Evolutionary conservation across 2,888 invertebrate species (phyloP).

Genomic region (Laspeyria flexula): DNA sequence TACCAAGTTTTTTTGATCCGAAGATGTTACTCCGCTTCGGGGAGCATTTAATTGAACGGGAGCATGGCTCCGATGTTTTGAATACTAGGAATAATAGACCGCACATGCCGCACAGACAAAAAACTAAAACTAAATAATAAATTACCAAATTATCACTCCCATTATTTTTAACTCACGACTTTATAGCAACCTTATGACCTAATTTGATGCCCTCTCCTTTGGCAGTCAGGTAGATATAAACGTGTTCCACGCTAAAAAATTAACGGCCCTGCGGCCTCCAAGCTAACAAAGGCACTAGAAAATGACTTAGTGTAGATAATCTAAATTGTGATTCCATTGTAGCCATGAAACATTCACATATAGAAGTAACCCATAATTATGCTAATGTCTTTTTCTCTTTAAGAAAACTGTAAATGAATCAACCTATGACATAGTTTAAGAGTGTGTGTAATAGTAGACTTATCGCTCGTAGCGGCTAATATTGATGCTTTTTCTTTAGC

Average conservation of each 20-base stretch:
- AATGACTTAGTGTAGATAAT: background rate
- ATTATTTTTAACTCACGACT: background rate
- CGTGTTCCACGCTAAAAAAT: background rate
- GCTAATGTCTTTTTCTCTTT: background rate
- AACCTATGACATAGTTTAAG: background rate
- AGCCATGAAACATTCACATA: background rate
- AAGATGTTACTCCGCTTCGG: constrained; percentile 68
- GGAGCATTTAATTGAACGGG: constrained; percentile 75
- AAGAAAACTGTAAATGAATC: background rate
- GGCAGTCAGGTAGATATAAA: too few species aligned
- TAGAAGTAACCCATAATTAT: background rate
- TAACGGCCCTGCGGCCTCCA: background rate
- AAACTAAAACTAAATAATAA: constrained; percentile 36
- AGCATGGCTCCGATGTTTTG: constrained; percentile 77
- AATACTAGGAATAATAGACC: constrained; percentile 73
- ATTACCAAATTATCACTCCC: constrained; percentile 12
- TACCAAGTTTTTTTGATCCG: constrained; percentile 67
- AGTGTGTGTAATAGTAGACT: too few species aligned
- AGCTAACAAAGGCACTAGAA: background rate
- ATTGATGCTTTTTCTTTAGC: background rate
- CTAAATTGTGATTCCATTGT: background rate
- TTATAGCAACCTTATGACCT: too few species aligned
- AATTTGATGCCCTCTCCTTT: too few species aligned
- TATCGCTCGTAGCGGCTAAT: background rate
- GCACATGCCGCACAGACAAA: constrained; percentile 65